Percentiles rank a stretch among this genome's conserved stretches.
Evolutionary conservation across 2,113 vertebrate genomes (phyloP).

Genomic region (Oreochromis aureus): DNA sequence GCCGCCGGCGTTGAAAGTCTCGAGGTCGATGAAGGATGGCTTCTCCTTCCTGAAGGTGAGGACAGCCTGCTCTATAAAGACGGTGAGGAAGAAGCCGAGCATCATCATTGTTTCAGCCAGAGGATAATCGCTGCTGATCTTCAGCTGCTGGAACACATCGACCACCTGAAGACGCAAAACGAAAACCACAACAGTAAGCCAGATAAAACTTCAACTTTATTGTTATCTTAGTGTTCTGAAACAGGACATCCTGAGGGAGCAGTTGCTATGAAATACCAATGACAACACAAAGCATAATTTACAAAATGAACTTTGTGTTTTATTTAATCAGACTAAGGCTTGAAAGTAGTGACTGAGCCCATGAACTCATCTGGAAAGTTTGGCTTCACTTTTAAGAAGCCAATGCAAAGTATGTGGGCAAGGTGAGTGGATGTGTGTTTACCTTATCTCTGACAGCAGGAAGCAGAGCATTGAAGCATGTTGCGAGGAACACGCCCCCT

Average conservation of each 20-base stretch:
- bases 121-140: constrained; percentile 79
- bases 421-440: not conserved
- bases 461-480: constrained; percentile 88
- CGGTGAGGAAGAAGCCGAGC: constrained; percentile 85
- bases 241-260: not conserved
- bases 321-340: not conserved
- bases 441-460: constrained; percentile 87
- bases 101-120: constrained; percentile 89
- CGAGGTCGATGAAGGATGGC: constrained; percentile 88
- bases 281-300: not conserved
- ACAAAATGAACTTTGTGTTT: not conserved
- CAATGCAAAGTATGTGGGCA: not conserved
- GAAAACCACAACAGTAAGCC: not conserved
- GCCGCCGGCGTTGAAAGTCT: constrained; percentile 86
- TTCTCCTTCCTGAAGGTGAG: constrained; percentile 85
- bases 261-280: not conserved
- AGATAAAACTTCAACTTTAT: not conserved
- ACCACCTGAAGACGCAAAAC: constrained; percentile 65
- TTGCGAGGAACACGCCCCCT: constrained; percentile 89
- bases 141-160: constrained; percentile 69
- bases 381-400: not conserved
- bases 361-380: not conserved
- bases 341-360: not conserved
- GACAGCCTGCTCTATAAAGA: constrained; percentile 88
- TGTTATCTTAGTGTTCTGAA: not conserved